Evolutionary conservation across 2,113 vertebrate species (phyloP).

Genomic region (Zeus faber): DNA sequence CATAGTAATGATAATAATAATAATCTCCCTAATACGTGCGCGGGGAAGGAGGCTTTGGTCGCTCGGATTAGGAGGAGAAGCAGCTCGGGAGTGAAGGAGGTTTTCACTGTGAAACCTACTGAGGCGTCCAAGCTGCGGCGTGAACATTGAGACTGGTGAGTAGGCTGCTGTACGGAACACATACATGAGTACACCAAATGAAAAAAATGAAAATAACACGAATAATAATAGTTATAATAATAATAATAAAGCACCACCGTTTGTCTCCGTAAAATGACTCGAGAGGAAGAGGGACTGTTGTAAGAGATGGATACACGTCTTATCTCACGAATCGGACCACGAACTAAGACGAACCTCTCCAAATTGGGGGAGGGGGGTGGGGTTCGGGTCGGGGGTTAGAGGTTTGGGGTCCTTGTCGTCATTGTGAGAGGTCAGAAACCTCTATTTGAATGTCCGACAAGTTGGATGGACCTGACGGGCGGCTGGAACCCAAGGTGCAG

Average conservation of each 20-base stretch:
- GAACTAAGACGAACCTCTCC: too few relatives aligned
- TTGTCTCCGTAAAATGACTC: neutral
- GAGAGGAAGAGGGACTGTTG: constrained; percentile 11
- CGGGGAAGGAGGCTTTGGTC: neutral
- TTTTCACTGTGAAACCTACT: constrained; percentile 31
- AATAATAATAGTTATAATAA: constrained; percentile 10
- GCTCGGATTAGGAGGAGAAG: too few relatives aligned
- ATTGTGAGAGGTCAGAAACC: too few relatives aligned
- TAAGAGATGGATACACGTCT: too few relatives aligned
- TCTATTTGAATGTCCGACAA: too few relatives aligned
- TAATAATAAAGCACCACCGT: constrained; percentile 1
- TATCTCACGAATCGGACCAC: too few relatives aligned
- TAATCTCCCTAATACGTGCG: too few relatives aligned
- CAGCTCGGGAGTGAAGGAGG: too few relatives aligned
- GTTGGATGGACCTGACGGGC: constrained; percentile 15
- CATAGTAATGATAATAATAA: too few relatives aligned
- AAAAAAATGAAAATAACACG: constrained; percentile 17
- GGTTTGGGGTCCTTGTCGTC: too few relatives aligned
- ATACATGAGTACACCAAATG: constrained; percentile 13
- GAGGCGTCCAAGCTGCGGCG: constrained; percentile 14
- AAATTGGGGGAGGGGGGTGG: too few relatives aligned
- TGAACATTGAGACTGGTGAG: constrained; percentile 26
- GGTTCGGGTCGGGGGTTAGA: too few relatives aligned
- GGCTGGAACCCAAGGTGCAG: constrained; percentile 50
- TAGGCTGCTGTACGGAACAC: constrained; percentile 24